Conservation (phyloP, 2,113 vertebrate genomes). For the Phyllostomus hastatus region DNA sequence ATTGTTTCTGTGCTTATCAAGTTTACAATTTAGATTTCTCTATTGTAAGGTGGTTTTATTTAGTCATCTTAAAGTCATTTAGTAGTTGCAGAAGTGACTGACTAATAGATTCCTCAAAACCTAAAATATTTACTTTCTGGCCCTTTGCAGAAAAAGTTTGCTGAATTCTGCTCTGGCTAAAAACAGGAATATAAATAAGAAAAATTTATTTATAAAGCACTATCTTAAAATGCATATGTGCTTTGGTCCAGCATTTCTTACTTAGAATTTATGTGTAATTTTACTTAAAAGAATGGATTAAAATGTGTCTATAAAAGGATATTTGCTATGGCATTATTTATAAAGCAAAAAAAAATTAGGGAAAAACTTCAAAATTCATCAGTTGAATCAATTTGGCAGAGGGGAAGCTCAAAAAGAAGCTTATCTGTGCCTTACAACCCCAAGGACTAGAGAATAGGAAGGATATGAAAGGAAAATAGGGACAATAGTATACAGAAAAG, state of each 20-base stretch:
- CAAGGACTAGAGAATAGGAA: neutral
- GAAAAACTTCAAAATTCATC: neutral
- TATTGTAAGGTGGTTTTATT: neutral
- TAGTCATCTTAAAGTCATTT: neutral
- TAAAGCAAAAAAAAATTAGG: neutral
- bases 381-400: neutral
- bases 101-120: neutral
- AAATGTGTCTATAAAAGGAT: neutral
- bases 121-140: neutral
- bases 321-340: neutral
- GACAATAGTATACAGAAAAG: neutral
- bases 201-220: neutral
- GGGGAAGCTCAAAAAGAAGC: neutral
- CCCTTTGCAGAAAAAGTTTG: neutral
- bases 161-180: neutral
- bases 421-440: neutral
- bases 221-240: neutral
- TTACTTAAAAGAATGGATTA: neutral
- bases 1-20: conserved; percentile 22
- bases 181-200: neutral
- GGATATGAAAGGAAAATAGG: neutral
- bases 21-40: neutral
- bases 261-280: neutral
- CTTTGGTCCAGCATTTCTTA: neutral
- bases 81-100: neutral